These are phyloP conservation scores for Sylvilagus bachmani DNA, from an alignment of 2,113 vertebrate species.

Conservation along the genomic window DNA sequence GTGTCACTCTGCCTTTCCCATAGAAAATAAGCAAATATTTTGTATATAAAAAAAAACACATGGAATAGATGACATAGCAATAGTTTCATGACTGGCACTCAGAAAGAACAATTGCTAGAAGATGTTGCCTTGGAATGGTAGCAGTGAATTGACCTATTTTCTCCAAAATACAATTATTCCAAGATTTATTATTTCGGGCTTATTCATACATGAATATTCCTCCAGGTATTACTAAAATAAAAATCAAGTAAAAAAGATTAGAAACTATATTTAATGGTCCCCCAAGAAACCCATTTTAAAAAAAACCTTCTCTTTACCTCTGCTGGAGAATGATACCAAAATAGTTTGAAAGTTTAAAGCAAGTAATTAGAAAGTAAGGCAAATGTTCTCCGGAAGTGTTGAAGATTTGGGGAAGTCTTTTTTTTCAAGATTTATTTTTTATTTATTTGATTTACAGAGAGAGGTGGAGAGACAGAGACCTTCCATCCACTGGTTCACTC, in stretches of 20 bases:
- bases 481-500: no score
- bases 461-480: no score
- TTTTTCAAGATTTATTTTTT: no score
- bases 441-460: no score
- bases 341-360: constrained; percentile 25
- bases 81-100: not conserved
- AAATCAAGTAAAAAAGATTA: constrained; percentile 78
- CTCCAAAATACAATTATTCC: constrained; percentile 70
- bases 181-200: constrained; percentile 65
- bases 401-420: not conserved
- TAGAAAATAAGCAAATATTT: no score
- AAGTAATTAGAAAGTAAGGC: constrained; percentile 48
- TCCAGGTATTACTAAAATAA: constrained; percentile 74
- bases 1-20: no score
- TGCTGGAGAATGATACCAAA: constrained; percentile 31
- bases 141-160: constrained; percentile 76
- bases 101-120: not conserved
- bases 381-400: not conserved
- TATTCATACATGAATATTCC: constrained; percentile 73
- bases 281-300: constrained; percentile 52
- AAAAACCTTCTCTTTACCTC: not conserved
- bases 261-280: constrained; percentile 77
- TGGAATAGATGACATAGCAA: not conserved
- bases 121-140: not conserved
- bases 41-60: not conserved